phyloP scores from a whole-genome alignment of 1,140 invertebrate genomes.

The Ladona fulva region DNA sequence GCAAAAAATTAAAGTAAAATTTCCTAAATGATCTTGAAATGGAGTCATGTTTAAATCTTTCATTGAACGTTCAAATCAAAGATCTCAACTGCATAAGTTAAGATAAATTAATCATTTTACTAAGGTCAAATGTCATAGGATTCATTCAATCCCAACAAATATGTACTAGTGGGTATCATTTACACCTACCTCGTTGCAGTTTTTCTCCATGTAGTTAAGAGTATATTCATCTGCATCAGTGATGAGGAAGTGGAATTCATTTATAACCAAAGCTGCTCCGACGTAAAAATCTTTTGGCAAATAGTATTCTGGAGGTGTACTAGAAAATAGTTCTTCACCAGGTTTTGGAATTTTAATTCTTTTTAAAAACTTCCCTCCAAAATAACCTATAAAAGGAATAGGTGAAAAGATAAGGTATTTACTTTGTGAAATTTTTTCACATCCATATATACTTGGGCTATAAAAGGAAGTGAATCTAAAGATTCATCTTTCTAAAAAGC shows the following conservation, averaged over 20 bases:
- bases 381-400: slow-evolving; percentile 37
- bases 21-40: too few relatives aligned
- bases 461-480: too few relatives aligned
- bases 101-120: too few relatives aligned
- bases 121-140: too few relatives aligned
- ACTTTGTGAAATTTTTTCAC: too few relatives aligned
- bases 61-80: too few relatives aligned
- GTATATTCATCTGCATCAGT: slow-evolving; percentile 77
- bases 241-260: slow-evolving; percentile 66
- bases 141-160: too few relatives aligned
- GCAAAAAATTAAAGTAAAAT: slow-evolving; percentile 24
- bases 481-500: too few relatives aligned
- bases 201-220: slow-evolving; percentile 76
- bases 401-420: too few relatives aligned
- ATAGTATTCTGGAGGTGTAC: slow-evolving; percentile 60
- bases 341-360: slow-evolving; percentile 60
- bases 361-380: slow-evolving; percentile 59
- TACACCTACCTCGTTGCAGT: slow-evolving; percentile 53
- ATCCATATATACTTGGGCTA: too few relatives aligned
- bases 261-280: slow-evolving; percentile 62
- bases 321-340: slow-evolving; percentile 52
- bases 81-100: too few relatives aligned
- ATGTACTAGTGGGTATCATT: neutral
- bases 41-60: too few relatives aligned
- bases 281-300: slow-evolving; percentile 69